A percentile compares a stretch with the other conserved stretches of the same genome.
These are phyloP conservation scores for Dendrocincla tyrannina DNA, from an alignment of 2,797 vertebrate genomes.

Conservation along the genomic window DNA sequence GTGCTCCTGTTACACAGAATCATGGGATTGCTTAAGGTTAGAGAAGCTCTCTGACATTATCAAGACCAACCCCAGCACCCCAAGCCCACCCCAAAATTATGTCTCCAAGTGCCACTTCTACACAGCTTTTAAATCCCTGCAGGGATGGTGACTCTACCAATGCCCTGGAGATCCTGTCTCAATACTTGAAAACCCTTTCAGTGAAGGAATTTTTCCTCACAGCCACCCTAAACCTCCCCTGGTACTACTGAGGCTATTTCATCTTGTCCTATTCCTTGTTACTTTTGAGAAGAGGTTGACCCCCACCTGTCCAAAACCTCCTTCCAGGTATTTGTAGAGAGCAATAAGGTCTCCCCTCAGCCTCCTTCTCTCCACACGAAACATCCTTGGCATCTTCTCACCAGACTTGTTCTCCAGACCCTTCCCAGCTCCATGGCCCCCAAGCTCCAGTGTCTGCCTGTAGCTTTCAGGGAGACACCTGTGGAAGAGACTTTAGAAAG, in stretches of 20 bases:
- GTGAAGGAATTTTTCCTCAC: accelerated
- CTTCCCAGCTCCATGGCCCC: not conserved
- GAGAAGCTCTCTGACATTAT: not conserved
- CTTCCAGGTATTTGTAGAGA: not conserved
- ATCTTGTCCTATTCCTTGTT: not conserved
- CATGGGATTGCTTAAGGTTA: not conserved
- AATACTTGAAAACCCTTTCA: not conserved
- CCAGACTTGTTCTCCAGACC: not conserved
- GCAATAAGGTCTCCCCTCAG: not conserved
- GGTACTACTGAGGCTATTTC: not conserved
- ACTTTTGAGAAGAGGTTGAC: accelerated
- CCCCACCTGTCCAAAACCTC: accelerated
- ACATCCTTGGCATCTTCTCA: not conserved
- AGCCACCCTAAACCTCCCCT: not conserved
- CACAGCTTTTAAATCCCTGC: not conserved
- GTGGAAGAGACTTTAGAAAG: not conserved
- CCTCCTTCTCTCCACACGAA: not conserved
- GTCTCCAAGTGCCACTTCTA: not conserved
- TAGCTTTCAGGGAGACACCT: not conserved
- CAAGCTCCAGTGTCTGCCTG: not conserved
- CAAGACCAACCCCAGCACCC: accelerated
- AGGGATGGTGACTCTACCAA: no score
- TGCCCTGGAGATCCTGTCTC: not conserved
- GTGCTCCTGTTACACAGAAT: not conserved
- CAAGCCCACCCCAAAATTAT: not conserved